Evolutionary conservation across 2,797 vertebrate species (phyloP).

Genomic region (Rhinoraja longicauda): DNA sequence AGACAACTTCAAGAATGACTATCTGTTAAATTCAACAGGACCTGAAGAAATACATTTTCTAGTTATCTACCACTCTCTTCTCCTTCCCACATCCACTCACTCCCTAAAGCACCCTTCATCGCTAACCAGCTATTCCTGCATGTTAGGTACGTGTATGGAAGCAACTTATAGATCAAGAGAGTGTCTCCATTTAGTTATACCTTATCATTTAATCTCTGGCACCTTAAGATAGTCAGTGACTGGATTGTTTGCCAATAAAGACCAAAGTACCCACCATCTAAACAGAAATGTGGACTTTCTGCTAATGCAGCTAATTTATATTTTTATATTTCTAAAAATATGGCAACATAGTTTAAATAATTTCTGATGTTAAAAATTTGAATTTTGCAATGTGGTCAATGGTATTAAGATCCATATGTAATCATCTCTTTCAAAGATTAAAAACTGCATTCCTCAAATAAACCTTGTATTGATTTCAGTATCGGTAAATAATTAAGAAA

Average conservation of each 20-base stretch:
- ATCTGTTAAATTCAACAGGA: background rate
- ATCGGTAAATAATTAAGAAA: conserved; percentile 23
- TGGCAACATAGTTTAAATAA: background rate
- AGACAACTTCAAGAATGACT: background rate
- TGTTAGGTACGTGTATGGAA: background rate
- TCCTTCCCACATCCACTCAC: no score
- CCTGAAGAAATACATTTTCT: background rate
- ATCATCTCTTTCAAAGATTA: background rate
- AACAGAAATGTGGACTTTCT: background rate
- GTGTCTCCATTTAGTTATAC: background rate
- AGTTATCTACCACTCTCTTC: no score
- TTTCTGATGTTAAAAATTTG: background rate
- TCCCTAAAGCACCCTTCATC: background rate
- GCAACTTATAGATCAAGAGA: background rate
- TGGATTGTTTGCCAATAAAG: background rate
- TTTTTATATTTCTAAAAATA: background rate
- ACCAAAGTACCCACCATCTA: background rate
- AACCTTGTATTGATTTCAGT: background rate
- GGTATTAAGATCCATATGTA: background rate
- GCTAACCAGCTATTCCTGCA: background rate
- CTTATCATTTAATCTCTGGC: background rate
- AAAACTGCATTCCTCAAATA: background rate
- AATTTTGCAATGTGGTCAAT: no score
- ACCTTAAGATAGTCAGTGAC: background rate
- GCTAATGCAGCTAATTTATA: background rate